Percentiles rank a stretch among this genome's conserved stretches.
Evolutionary conservation across 2,888 invertebrate species (phyloP).

Genomic region (Acrobeloides nanus): DNA sequence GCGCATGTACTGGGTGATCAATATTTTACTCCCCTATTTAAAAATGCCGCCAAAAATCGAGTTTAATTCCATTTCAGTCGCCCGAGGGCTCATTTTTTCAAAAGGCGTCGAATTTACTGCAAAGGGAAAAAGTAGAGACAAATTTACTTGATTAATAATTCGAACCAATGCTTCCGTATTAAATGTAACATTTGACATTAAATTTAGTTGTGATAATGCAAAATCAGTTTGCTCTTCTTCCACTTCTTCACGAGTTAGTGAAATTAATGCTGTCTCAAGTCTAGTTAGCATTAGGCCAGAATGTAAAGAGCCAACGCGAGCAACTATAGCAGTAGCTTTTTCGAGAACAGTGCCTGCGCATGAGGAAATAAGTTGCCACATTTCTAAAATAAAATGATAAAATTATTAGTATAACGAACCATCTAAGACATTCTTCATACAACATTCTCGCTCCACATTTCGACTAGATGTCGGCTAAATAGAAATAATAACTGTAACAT

Average conservation of each 20-base stretch:
- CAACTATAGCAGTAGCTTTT: slow-evolving; percentile 20
- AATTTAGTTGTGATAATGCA: slow-evolving; percentile 16
- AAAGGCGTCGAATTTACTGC: too few relatives aligned
- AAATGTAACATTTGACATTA: slow-evolving; percentile 22
- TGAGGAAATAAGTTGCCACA: slow-evolving; percentile 53
- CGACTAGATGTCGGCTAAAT: slow-evolving; percentile 12
- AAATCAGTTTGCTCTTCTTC: slow-evolving; percentile 12
- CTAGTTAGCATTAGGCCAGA: slow-evolving; percentile 17
- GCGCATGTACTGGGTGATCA: too few relatives aligned
- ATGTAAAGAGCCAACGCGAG: slow-evolving; percentile 22
- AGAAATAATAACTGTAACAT: too few relatives aligned
- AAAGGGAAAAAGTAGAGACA: too few relatives aligned
- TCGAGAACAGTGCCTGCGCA: slow-evolving; percentile 8
- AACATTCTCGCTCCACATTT: slow-evolving; percentile 22
- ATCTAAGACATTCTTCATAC: slow-evolving; percentile 22
- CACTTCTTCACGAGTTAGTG: slow-evolving; percentile 14
- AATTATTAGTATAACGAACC: too few relatives aligned
- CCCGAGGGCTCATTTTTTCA: too few relatives aligned
- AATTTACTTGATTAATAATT: too few relatives aligned
- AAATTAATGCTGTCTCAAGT: slow-evolving; percentile 15
- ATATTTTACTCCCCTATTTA: too few relatives aligned
- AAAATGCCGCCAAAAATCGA: too few relatives aligned
- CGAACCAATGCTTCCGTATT: slow-evolving; percentile 18
- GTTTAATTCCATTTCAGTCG: too few relatives aligned
- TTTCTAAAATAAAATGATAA: too few relatives aligned